A percentile compares a stretch with the other conserved stretches of the same genome.
Conservation (phyloP, 2,797 vertebrate species). For the Diplodus puntazzo region DNA sequence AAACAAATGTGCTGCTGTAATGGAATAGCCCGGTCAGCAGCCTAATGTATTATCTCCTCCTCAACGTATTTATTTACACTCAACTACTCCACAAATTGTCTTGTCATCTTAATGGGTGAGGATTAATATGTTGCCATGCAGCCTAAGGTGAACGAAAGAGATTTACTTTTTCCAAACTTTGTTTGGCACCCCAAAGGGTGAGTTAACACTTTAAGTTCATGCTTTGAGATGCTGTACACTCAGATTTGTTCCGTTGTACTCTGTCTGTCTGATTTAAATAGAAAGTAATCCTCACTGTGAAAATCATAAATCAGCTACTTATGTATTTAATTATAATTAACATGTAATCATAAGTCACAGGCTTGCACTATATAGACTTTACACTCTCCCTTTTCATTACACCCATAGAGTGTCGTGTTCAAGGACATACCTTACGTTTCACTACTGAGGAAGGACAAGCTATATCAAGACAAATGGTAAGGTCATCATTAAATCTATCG, state of each 20-base stretch:
- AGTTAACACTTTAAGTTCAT: conserved; percentile 69
- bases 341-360: conserved; percentile 19
- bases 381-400: conserved; percentile 56
- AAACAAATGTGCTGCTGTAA: conserved; percentile 88
- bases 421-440: conserved; percentile 77
- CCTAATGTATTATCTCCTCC: conserved; percentile 89
- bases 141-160: conserved; percentile 84
- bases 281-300: conserved; percentile 14
- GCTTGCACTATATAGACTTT: conserved; percentile 21
- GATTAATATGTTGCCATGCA: conserved; percentile 87
- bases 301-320: conserved; percentile 27
- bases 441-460: conserved; percentile 72
- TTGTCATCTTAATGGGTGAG: conserved; percentile 88
- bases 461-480: conserved; percentile 85
- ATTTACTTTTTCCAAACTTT: conserved; percentile 84
- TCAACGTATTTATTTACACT: conserved; percentile 90
- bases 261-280: conserved; percentile 10
- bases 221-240: conserved; percentile 10
- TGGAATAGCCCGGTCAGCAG: conserved; percentile 86
- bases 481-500: conserved; percentile 84
- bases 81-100: conserved; percentile 89
- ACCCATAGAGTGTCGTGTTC: conserved; percentile 59
- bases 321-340: conserved; percentile 49
- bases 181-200: conserved; percentile 69
- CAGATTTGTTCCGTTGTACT: conserved; percentile 19